Percentiles rank a stretch among this genome's conserved stretches.
Evolutionary conservation across 2,797 vertebrate species (phyloP).

Genomic region (Urosaurus nigricauda): DNA sequence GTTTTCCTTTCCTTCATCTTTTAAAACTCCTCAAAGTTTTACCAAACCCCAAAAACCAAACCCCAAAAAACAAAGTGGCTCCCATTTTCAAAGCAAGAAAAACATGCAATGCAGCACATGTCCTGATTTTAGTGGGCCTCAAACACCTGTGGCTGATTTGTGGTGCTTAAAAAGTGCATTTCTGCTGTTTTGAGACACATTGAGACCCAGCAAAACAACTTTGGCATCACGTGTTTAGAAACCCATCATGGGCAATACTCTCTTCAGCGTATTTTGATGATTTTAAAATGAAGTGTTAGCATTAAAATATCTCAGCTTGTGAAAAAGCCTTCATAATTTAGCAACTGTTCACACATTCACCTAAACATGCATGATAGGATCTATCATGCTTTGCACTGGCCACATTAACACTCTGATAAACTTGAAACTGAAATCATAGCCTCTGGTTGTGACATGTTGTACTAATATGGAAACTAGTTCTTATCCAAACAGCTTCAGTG

Average conservation of each 20-base stretch:
- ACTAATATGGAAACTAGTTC: not conserved
- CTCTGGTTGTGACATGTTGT: not conserved
- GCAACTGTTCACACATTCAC: conserved; percentile 18
- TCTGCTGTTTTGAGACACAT: not conserved
- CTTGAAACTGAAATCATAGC: not conserved
- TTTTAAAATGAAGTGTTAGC: not conserved
- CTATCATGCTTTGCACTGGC: not conserved
- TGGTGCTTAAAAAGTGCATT: not conserved
- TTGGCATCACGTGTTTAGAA: not conserved
- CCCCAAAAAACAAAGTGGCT: not conserved
- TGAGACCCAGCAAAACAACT: not conserved
- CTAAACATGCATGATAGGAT: not conserved
- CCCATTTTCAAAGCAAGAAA: conserved; percentile 4
- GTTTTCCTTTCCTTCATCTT: too few relatives aligned
- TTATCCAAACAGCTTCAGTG: not conserved
- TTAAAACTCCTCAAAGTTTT: too few relatives aligned
- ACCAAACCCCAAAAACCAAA: too few relatives aligned
- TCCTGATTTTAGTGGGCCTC: not conserved
- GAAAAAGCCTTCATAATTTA: not conserved
- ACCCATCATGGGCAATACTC: not conserved
- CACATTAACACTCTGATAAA: not conserved
- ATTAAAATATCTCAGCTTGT: not conserved
- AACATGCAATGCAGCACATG: not conserved
- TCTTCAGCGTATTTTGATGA: not conserved
- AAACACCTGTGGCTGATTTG: not conserved